A percentile compares a stretch with the other conserved stretches of the same genome.
These are phyloP conservation scores for Zoanthus gigantus DNA, from an alignment of 92 coral and sea anemone species.

Conservation along the genomic window DNA sequence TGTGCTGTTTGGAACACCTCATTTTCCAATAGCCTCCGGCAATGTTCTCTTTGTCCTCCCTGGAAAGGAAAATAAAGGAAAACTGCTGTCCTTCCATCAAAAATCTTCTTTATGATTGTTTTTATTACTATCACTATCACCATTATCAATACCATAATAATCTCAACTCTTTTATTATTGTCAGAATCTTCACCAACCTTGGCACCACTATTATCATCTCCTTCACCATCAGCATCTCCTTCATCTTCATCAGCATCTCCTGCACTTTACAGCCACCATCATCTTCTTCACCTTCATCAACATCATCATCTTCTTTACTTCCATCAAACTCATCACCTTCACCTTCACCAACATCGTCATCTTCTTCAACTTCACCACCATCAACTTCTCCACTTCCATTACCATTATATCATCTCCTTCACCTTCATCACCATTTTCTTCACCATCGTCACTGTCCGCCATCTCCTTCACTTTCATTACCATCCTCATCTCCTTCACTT, in stretches of 20 bases:
- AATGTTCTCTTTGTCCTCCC: slow-evolving; percentile 96
- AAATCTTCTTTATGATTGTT: not conserved
- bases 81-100: not conserved
- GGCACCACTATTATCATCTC: not conserved
- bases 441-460: not conserved
- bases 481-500: not conserved
- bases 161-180: not conserved
- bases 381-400: not conserved
- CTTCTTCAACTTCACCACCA: not conserved
- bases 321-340: not conserved
- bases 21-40: slow-evolving; percentile 99
- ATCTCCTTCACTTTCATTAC: not conserved
- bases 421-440: not conserved
- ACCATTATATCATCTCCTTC: not conserved
- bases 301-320: no score
- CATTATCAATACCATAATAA: not conserved
- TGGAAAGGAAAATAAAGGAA: not conserved
- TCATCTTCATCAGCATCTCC: not conserved
- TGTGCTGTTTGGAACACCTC: slow-evolving; percentile 86
- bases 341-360: not conserved
- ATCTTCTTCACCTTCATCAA: no score
- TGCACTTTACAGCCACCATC: not conserved
- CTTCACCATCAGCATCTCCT: not conserved
- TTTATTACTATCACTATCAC: not conserved
- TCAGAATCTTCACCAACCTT: not conserved